Evolutionary conservation across 2,797 vertebrate species (phyloP).

Genomic region (Lacerta viridis): DNA sequence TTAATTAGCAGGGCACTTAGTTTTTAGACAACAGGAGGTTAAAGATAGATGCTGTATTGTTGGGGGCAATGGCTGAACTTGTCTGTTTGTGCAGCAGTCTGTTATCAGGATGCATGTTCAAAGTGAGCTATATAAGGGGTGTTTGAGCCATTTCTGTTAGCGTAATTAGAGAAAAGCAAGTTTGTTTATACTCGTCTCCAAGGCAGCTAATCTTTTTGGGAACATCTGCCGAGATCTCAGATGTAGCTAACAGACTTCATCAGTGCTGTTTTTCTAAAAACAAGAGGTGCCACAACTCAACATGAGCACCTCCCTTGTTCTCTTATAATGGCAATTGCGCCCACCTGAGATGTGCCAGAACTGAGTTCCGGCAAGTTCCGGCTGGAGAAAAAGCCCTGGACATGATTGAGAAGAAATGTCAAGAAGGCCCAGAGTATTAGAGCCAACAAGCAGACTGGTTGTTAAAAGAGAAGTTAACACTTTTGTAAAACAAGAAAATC

Average conservation of each 20-base stretch:
- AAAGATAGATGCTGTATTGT: not conserved
- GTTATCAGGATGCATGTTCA: not conserved
- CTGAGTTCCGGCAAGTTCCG: no score
- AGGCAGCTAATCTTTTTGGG: conserved; percentile 1
- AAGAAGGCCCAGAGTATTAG: not conserved
- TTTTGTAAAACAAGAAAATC: no score
- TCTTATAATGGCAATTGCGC: no score
- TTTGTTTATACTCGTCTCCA: not conserved
- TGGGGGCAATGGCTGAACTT: no score
- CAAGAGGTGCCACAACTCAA: no score
- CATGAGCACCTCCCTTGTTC: no score
- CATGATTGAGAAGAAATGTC: not conserved
- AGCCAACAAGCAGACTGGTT: not conserved
- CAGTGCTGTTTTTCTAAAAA: no score
- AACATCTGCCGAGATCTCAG: not conserved
- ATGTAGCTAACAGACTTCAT: conserved; percentile 1
- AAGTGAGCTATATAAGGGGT: not conserved
- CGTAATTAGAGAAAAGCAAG: not conserved
- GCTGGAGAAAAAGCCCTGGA: no score
- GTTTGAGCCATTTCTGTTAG: conserved; percentile 16
- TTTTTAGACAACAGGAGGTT: not conserved
- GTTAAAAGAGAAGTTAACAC: not conserved
- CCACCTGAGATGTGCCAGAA: no score
- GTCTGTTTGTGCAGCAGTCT: not conserved
- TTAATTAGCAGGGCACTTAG: not conserved